Evolutionary conservation across 1,140 invertebrate genomes (phyloP), one percentile per base, ranked within the genome.

Genomic region (Drosophila cardini): DNA sequence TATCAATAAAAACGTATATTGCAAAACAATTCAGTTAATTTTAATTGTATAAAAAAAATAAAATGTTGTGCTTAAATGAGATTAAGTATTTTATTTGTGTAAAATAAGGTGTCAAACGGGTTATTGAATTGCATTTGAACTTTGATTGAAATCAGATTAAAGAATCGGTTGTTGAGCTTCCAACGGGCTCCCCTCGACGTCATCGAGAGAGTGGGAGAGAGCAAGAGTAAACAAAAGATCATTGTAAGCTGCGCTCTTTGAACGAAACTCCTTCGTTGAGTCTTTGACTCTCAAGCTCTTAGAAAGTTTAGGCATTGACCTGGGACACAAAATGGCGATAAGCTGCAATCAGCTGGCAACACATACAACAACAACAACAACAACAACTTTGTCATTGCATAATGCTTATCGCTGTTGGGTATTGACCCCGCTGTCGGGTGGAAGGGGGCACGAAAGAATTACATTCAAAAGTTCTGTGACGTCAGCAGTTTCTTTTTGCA

Each of bases 401-500:
- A 26, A 11, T n/a, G 61, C 69, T 72, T 74, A 74, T 74, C 72
- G 50, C 32, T 30, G 6, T 36, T 60, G 69, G 62, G 42, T 72
- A 72, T 72, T 72, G 69, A 72, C 58, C 69, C 45, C 69, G 45
- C 10, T 21, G 36, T 3, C 1, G 21, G 34, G 16, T 13, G 18
- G 7, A 7, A 13, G 13, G 13, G 50, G 32, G 30, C n/a, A 18
- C 8, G n/a, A 10, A 26, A 18, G 64, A 46, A 57, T 46, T 57
- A 48, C 60, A 71, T 56, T 43, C 50, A 64, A 55, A 60, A 21
- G 46, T 32, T 46, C 42, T 69, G 69, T 89, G 78, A 82, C 75
- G 75, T 84, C 76, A 80, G 45, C 67, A 9, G 57, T 60, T 15
- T n/a, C 42, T 69, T 80, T 65, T 87, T 77, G 84, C 84, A 80